Evolutionary conservation across 2,888 invertebrate genomes (phyloP).

Genomic region (Tetanocera ferruginea): DNA sequence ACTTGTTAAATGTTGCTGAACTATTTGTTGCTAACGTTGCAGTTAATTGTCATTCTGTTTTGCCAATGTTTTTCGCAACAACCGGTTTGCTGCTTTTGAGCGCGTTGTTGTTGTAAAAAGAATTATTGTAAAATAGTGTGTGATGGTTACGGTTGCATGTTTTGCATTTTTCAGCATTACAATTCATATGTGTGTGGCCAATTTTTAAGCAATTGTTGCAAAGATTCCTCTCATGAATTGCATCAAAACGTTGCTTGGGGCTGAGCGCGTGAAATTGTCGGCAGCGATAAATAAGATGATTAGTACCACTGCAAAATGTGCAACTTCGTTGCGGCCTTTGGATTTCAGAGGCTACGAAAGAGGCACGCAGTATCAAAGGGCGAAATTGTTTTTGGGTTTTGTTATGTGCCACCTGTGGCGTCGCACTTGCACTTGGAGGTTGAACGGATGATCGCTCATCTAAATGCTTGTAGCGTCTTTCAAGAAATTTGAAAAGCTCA

Average conservation of each 20-base stretch:
- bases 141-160: not conserved
- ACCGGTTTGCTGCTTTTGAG: too few species aligned
- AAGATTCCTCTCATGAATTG: not conserved
- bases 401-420: too few species aligned
- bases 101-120: not conserved
- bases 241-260: not conserved
- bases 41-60: too few species aligned
- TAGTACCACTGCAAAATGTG: not conserved
- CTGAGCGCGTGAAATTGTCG: not conserved
- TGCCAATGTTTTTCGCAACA: too few species aligned
- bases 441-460: too few species aligned
- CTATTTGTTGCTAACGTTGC: too few species aligned
- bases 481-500: conserved; percentile 3
- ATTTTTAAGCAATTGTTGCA: not conserved
- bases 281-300: not conserved
- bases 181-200: not conserved
- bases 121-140: not conserved
- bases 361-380: not conserved
- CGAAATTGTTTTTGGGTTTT: not conserved
- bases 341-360: not conserved
- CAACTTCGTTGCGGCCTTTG: not conserved
- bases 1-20: too few species aligned
- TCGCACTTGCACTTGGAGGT: too few species aligned
- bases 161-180: not conserved
- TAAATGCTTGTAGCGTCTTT: not conserved